Base-by-base conservation (phyloP, 2,888 invertebrate species). In the Fragum fragum region DNA sequence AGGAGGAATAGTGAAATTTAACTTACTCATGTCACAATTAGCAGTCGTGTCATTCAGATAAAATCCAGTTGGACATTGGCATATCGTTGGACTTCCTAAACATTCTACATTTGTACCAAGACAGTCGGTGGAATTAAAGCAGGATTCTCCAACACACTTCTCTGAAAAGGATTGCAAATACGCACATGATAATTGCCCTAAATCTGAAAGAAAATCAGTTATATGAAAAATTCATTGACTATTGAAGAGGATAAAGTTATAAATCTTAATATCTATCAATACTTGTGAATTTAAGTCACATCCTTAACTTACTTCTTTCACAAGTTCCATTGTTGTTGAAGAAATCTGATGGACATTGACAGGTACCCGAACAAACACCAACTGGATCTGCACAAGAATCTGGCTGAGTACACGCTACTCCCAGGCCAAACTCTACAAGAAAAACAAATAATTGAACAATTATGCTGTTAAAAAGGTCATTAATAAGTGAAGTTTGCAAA, bases 371-470 rank as follows among this genome's bases (percentile, higher is more conserved):
- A 14, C 47, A 47, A 47, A 18, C 14, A 3, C 18, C 47, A 47
- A 18, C n/a, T n/a, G 47, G 47, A 47, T 47, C 47, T 47, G 47
- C 47, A 47, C 47, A 47, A 16, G 47, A 47, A 47, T 47, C 47
- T 9, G 47, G 16, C 47, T 47, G 47, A 9, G 47, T 18, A 47
- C 47, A 47, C 2, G 47, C 5, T 9, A 18, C 18, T 3, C 47
- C 47, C 16, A 47, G n/a, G n/a, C 2, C 47, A 47, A 47, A 14
- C 14, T 47, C 47, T 47, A 16, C 16, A 47, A 47, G 14, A 47
- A 9, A n/a, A 47, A 36, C 32, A 36, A 3, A 36, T 36, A 36
- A 36, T 36, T 36, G 32, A 36, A 36, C 32, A 3, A 6, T 36
- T n/a, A n/a, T n/a, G n/a, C n/a, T n/a, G n/a, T n/a, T n/a, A n/a